Conservation (phyloP, 2,113 vertebrate species). For the Sceloporus tristichus region DNA sequence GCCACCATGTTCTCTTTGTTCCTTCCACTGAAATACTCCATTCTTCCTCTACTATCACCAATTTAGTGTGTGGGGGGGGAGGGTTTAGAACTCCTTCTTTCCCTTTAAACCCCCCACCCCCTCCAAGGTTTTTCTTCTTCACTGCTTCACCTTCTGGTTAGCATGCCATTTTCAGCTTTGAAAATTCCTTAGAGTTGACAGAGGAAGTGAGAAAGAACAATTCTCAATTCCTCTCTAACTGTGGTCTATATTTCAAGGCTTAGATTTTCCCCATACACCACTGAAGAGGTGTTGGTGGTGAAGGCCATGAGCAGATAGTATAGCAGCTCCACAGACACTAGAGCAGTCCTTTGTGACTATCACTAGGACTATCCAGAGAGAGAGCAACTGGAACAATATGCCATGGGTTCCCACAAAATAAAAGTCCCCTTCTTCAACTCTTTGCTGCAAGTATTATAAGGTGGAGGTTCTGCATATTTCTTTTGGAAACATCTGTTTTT, state of each 20-base stretch:
- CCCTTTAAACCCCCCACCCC: rapidly evolving
- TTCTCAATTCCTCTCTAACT: neutral
- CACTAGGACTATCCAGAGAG: too few relatives aligned
- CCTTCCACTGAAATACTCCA: neutral
- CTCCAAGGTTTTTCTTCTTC: neutral
- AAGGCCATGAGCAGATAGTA: too few relatives aligned
- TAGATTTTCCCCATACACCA: neutral
- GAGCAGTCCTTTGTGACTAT: too few relatives aligned
- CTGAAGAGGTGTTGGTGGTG: neutral
- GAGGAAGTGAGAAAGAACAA: neutral
- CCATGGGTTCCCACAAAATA: too few relatives aligned
- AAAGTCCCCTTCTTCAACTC: too few relatives aligned
- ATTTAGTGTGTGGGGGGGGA: too few relatives aligned
- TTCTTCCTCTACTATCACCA: neutral
- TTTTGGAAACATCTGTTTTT: neutral
- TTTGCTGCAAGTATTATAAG: neutral
- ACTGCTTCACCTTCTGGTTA: neutral
- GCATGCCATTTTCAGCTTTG: neutral
- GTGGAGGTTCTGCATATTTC: neutral
- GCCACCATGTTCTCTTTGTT: neutral
- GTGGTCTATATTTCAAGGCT: neutral
- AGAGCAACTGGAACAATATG: too few relatives aligned
- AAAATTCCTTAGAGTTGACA: too few relatives aligned
- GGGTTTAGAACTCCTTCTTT: too few relatives aligned
- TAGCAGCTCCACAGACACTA: too few relatives aligned